A percentile compares a stretch with the other conserved stretches of the same genome.
These are phyloP conservation scores for Pavo muticus DNA, from an alignment of 2,113 vertebrate species.

Conservation along the genomic window DNA sequence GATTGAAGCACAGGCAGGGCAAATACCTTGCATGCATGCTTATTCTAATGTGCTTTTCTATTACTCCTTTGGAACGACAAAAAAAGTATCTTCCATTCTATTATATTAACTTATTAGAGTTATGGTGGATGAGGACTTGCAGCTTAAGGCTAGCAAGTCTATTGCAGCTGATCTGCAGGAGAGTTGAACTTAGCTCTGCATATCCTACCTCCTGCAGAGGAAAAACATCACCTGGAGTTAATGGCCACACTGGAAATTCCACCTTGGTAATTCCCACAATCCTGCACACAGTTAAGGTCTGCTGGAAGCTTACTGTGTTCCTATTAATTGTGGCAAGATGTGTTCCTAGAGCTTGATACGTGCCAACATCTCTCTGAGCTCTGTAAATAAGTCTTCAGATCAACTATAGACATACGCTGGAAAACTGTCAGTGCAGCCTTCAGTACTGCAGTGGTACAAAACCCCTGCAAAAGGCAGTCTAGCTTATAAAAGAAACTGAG, in stretches of 20 bases:
- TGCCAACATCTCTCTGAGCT: background rate
- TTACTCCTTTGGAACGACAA: background rate
- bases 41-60: background rate
- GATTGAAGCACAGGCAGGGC: background rate
- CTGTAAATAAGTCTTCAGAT: background rate
- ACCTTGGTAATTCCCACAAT: background rate
- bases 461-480: background rate
- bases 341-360: fast-evolving
- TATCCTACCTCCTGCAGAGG: background rate
- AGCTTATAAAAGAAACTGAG: background rate
- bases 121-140: background rate
- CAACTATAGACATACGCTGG: background rate
- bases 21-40: fast-evolving
- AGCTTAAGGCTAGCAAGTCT: background rate
- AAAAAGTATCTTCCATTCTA: background rate
- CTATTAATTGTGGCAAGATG: background rate
- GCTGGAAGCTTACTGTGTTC: fast-evolving
- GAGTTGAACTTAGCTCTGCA: background rate
- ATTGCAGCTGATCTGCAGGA: background rate
- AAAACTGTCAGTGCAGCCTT: too few species aligned
- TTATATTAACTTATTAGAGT: too few species aligned
- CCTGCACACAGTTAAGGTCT: background rate
- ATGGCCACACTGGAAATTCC: background rate
- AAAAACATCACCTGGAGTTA: background rate
- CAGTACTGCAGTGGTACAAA: background rate